Evolutionary conservation across 2,888 invertebrate species (phyloP).

Genomic region (Drosophila prolongata): DNA sequence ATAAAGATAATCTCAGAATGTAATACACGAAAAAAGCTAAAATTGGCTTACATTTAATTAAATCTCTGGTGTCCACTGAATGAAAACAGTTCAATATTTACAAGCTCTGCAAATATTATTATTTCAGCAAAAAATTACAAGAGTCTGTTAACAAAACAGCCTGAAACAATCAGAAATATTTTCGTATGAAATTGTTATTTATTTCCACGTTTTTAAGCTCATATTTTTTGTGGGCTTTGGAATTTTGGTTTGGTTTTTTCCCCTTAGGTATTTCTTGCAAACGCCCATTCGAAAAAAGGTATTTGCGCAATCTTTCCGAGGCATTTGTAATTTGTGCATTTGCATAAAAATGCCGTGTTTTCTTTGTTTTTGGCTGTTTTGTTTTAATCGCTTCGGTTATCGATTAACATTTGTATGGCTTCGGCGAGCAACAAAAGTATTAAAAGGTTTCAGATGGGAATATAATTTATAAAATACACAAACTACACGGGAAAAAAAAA

Average conservation of each 20-base stretch:
- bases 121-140: not conserved
- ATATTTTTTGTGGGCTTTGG: constrained; percentile 22
- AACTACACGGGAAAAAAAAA: constrained; percentile 48
- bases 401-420: constrained; percentile 71
- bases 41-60: constrained; percentile 5
- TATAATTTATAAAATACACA: constrained; percentile 58
- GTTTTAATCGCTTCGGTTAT: constrained; percentile 68
- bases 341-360: constrained; percentile 54
- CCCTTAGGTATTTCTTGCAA: constrained; percentile 16
- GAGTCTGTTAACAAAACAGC: not conserved
- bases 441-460: constrained; percentile 14
- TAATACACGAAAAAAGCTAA: not conserved
- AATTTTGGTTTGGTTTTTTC: constrained; percentile 8
- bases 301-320: constrained; percentile 54
- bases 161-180: not conserved
- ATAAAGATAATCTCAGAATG: constrained; percentile 2
- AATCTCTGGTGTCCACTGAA: constrained; percentile 9
- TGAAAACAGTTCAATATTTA: constrained; percentile 6
- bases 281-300: constrained; percentile 47
- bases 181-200: not conserved
- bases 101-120: constrained; percentile 4
- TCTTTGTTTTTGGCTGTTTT: constrained; percentile 41
- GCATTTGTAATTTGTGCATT: constrained; percentile 57
- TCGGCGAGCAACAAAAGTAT: constrained; percentile 14
- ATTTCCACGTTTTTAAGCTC: not conserved